Conservation (phyloP, 2,888 invertebrate species). For the Amiota mariae region DNA sequence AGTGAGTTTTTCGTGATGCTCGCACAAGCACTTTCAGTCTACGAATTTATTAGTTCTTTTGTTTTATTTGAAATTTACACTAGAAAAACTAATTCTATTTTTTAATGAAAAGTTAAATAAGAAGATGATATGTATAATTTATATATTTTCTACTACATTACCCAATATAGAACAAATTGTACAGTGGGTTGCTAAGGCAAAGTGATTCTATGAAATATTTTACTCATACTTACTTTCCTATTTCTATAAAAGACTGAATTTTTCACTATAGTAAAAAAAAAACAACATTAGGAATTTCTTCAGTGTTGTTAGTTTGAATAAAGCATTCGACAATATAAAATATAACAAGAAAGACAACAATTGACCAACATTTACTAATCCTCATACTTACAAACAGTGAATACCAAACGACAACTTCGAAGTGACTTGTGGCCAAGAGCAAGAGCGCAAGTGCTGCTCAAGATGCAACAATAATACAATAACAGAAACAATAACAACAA, state of each 20-base stretch:
- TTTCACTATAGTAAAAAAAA: not conserved
- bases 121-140: too few species aligned
- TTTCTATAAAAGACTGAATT: not conserved
- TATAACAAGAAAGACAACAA: not conserved
- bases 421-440: conserved; percentile 18
- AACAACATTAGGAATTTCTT: not conserved
- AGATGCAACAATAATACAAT: not conserved
- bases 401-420: not conserved
- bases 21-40: too few species aligned
- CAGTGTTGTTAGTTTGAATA: not conserved
- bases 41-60: not conserved
- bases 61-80: too few species aligned
- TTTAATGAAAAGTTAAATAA: too few species aligned
- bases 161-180: too few species aligned
- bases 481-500: conserved; percentile 14
- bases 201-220: too few species aligned
- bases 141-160: too few species aligned
- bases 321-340: not conserved
- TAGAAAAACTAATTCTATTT: too few species aligned
- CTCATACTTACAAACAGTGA: not conserved
- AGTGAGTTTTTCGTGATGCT: too few species aligned
- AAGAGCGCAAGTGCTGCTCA: not conserved
- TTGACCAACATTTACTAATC: conserved; percentile 18
- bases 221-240: too few species aligned
- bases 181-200: too few species aligned